phyloP scores from a whole-genome alignment of 2,113 vertebrate species.

The Euleptes europaea region DNA sequence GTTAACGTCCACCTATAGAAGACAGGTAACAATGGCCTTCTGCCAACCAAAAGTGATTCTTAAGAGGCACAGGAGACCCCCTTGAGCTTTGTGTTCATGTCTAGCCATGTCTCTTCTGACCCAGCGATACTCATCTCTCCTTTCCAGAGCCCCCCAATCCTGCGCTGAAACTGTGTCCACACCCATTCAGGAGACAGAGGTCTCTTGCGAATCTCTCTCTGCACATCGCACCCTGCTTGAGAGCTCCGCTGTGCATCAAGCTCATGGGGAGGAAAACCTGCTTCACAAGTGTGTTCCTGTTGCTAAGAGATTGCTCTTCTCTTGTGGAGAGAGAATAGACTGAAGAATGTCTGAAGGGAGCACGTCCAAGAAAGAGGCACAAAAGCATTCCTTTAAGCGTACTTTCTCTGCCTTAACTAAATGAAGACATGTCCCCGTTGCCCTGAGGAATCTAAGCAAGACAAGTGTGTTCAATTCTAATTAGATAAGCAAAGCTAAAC shows the following conservation, averaged over 20 bases:
- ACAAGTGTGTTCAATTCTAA: not conserved
- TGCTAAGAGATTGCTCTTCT: not conserved
- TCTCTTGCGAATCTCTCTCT: not conserved
- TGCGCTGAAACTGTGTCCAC: not conserved
- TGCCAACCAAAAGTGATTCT: not conserved
- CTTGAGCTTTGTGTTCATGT: too few relatives aligned
- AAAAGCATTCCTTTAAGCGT: accelerated
- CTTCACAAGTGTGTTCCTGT: not conserved
- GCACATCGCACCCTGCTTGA: not conserved
- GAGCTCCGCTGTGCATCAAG: not conserved
- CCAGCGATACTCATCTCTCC: too few relatives aligned
- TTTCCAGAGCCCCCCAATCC: too few relatives aligned
- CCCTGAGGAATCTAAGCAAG: not conserved
- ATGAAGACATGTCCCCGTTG: not conserved
- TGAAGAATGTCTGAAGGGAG: not conserved
- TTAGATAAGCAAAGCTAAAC: not conserved
- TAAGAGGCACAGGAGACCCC: not conserved
- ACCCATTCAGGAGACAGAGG: not conserved
- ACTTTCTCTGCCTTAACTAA: not conserved
- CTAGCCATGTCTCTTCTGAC: not conserved
- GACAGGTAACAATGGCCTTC: too few relatives aligned
- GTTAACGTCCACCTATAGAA: not conserved
- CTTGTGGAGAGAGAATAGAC: not conserved
- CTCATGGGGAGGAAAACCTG: not conserved
- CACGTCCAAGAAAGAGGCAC: not conserved